Conservation (phyloP, 2,113 vertebrate genomes). For the Neoarius graeffei region DNA sequence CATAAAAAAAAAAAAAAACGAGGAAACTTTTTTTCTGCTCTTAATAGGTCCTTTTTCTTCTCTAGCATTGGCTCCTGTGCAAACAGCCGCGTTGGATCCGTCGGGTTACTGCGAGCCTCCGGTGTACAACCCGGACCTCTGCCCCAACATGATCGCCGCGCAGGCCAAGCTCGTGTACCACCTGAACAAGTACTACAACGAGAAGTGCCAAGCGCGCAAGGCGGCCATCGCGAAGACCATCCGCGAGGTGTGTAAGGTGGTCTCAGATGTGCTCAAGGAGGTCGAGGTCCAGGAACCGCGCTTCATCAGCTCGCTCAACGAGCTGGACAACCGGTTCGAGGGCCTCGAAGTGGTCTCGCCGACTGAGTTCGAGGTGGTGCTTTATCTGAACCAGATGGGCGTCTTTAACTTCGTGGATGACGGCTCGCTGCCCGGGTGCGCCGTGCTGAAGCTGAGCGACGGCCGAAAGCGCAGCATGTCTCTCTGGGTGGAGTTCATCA, state of each 20-base stretch:
- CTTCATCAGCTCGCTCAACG: conserved; percentile 98
- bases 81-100: conserved; percentile 99
- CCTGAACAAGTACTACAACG: conserved; percentile 99
- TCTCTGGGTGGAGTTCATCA: conserved; percentile 99
- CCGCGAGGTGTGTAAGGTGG: conserved; percentile 99
- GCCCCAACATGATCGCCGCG: conserved; percentile 99
- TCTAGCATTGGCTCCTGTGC: conserved; percentile 98
- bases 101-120: conserved; percentile 99
- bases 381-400: conserved; percentile 99
- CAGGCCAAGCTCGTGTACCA: conserved; percentile 99
- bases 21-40: conserved; percentile 45
- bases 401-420: conserved; percentile 99
- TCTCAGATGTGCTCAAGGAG: conserved; percentile 97
- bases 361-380: conserved; percentile 97
- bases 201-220: conserved; percentile 97
- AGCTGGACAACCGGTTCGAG: conserved; percentile 98
- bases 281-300: conserved; percentile 99
- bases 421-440: conserved; percentile 97
- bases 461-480: conserved; percentile 99
- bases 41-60: conserved; percentile 73
- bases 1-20: too few species aligned
- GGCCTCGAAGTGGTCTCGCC: conserved; percentile 96
- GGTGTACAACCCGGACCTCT: conserved; percentile 99
- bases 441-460: conserved; percentile 97
- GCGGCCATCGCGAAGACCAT: conserved; percentile 97